Conservation (phyloP, 2,797 vertebrate species). For the Sarcophilus harrisii region DNA sequence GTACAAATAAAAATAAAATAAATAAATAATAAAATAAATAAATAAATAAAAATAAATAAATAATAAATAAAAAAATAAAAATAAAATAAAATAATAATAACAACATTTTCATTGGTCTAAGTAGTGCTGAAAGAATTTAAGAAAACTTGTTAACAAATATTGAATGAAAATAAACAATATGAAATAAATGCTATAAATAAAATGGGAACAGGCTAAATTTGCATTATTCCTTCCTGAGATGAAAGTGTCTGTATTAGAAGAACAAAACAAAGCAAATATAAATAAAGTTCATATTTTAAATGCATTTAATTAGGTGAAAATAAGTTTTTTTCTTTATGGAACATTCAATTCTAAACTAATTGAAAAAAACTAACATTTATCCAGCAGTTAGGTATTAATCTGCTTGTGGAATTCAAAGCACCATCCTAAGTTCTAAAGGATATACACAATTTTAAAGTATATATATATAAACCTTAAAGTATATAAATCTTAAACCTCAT, state of each 20-base stretch:
- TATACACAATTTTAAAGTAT: not conserved
- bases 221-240: not conserved
- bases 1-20: too few species aligned
- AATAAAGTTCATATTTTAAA: not conserved
- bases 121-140: not conserved
- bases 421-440: not conserved
- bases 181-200: not conserved
- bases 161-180: not conserved
- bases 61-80: too few species aligned
- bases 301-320: not conserved
- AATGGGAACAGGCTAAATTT: not conserved
- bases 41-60: too few species aligned
- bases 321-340: not conserved
- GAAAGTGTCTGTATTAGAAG: not conserved
- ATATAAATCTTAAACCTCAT: not conserved
- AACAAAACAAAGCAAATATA: not conserved
- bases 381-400: not conserved
- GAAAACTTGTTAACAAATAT: not conserved
- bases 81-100: too few species aligned
- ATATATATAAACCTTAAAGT: not conserved
- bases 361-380: not conserved
- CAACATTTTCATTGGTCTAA: not conserved
- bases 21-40: too few species aligned
- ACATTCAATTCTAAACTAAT: not conserved
- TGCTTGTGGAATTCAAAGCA: not conserved